Evolutionary conservation across 92 coral and sea anemone species (phyloP), one percentile per base, ranked within the genome.

Genomic region (Epizoanthus illoricatus): DNA sequence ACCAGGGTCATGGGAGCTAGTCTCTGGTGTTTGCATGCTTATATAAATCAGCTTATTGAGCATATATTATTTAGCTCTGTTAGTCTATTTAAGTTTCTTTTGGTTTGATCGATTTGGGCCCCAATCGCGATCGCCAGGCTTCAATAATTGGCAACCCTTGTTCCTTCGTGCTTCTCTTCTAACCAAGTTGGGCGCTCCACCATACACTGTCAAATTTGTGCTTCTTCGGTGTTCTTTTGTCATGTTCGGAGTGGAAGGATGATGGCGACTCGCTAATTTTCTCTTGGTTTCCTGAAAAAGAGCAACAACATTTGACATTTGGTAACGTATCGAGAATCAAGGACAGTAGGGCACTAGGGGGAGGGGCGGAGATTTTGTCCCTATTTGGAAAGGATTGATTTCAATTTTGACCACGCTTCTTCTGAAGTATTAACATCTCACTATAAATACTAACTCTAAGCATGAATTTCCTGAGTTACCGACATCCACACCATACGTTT

Each of bases 221-320:
- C 47, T 47, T 43, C 47, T 19, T 15, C 42, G 28, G 24, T 78
- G 43, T 19, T 64, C 59, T 17, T 20, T 78, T 41, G 82, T 78
- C 82, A 78, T 78, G 17, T 12, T 47, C 40, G 82, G 82, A 78
- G 64, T 69, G 60, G 71, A 78, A 7, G 62, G 40, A 4, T 45
- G 45, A 19, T 43, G 19, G 45, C 72, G 82, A 24, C 65, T 58
- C 42, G 41, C 45, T 42, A 78, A 11, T 41, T 45, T 63, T 62
- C 71, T 64, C 24, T 78, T 78, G 20, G 82, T 78, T 63, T 62
- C 67, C 82, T 78, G 59, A 43, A 78, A 78, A 41, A 9, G n/a
- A 45, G 45, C 7, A 43, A 42, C 42, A 20, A n/a, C 52, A 45
- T 43, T 70, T 70, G 24, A n/a, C 3, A 17, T 42, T 52, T 52